A percentile compares a stretch with the other conserved stretches of the same genome.
Evolutionary conservation across 2,888 invertebrate species (phyloP).

Genomic region (Margaritifera margaritifera): DNA sequence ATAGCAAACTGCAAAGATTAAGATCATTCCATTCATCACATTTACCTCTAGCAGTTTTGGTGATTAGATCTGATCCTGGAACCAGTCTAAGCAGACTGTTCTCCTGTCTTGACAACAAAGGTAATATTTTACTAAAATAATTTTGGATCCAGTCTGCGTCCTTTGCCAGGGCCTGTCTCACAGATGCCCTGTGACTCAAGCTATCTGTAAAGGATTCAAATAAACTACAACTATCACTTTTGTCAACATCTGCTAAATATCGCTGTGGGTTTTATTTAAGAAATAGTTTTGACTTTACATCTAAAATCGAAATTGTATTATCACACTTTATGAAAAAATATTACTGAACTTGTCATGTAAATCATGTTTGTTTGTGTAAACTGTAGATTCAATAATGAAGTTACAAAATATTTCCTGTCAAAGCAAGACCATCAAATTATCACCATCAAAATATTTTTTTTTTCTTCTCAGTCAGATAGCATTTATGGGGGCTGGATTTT

Average conservation of each 20-base stretch:
- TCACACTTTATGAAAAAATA: not conserved
- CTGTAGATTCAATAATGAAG: not conserved
- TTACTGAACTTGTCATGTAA: not conserved
- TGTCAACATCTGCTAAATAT: not conserved
- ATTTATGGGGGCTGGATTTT: too few species aligned
- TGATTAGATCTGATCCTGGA: constrained; percentile 30
- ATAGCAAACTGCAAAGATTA: too few species aligned
- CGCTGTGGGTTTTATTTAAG: not conserved
- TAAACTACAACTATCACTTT: not conserved
- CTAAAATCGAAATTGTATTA: not conserved
- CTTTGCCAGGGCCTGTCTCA: constrained; percentile 56
- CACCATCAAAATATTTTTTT: too few species aligned
- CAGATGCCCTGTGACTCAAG: constrained; percentile 59
- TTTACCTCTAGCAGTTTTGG: constrained; percentile 32
- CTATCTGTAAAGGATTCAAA: constrained; percentile 50
- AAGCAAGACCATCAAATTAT: too few species aligned
- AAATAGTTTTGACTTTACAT: not conserved
- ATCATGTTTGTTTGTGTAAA: not conserved
- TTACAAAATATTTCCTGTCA: too few species aligned
- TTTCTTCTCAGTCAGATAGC: too few species aligned
- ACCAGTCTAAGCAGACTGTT: constrained; percentile 42
- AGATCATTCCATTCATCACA: too few species aligned
- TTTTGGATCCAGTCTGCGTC: constrained; percentile 59
- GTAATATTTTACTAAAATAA: constrained; percentile 48
- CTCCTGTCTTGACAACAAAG: constrained; percentile 45